Evolutionary conservation across 2,113 vertebrate species (phyloP).

Genomic region (Microtus richardsoni): DNA sequence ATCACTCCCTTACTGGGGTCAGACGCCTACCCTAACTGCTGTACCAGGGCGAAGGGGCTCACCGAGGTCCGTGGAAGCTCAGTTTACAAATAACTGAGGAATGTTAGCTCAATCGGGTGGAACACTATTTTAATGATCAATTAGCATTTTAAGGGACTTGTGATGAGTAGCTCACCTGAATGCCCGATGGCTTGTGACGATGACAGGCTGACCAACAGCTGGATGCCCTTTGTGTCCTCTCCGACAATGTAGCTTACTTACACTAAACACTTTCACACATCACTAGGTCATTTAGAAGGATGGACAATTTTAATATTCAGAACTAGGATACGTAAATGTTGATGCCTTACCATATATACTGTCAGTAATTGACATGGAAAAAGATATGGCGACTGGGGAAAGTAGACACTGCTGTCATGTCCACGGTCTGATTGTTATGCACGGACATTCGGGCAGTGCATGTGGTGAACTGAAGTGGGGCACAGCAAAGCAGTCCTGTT

Average conservation of each 20-base stretch:
- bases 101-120: not conserved
- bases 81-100: not conserved
- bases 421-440: fast-evolving
- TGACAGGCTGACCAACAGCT: not conserved
- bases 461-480: not conserved
- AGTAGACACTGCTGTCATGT: not conserved
- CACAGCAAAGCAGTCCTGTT: not conserved
- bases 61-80: not conserved
- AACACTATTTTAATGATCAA: not conserved
- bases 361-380: not conserved
- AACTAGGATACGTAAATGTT: not conserved
- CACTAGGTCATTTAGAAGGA: not conserved
- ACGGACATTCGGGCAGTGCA: not conserved
- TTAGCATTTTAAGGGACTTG: not conserved
- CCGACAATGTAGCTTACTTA: not conserved
- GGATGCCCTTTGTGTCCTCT: not conserved
- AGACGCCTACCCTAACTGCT: not conserved
- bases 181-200: not conserved
- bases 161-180: not conserved
- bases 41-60: not conserved
- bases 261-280: not conserved
- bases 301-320: not conserved
- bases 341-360: not conserved
- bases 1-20: not conserved
- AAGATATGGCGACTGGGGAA: not conserved